Base-by-base conservation (phyloP, 2,888 invertebrate species). In the Papilio gigon region DNA sequence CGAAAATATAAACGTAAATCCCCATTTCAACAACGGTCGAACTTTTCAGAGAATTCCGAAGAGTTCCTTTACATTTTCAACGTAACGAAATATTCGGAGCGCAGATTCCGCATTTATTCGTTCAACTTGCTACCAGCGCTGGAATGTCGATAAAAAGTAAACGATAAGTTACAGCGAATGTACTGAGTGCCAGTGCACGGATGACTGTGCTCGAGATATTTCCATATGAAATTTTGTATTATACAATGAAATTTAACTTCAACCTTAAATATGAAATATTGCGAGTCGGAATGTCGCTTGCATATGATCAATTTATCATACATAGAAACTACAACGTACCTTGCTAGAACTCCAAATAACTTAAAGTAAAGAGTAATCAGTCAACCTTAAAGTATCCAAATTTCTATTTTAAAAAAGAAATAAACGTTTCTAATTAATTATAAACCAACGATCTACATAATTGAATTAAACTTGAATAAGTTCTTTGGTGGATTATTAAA, bases 21-120 rank as follows among this genome's bases (percentile, higher is more conserved):
- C 14, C 27, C n/a, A 9, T 42, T 56, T 17, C 17, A 56, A 53
- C 30, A 30, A 30, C 9, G 27, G 9, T 30, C 17, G 27, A 30
- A 56, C 53, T n/a, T 30, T 30, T 3, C 14, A 17, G 14, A 56
- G n/a, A 8, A 56, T 17, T 9, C n/a, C 30, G 17, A 17, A 30
- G 53, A 56, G 30, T n/a, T 30, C 4, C 53, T 30, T 53, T 17
- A 53, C 27, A 27, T 27, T 50, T 50, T 27, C 53, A 30, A 30
- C 30, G n/a, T n/a, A 53, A 53, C 53, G 53, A 53, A 53, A 56
- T 56, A 56, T 56, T 30, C 53, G 53, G 30, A 30, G 53, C 30
- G 30, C 27, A 17, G 9, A 56, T 56, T 30, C 53, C 17, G 4
- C 30, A 30, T 56, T 50, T 25, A 30, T 53, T n/a, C 53, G 27